Evolutionary conservation across 2,797 vertebrate genomes (phyloP), one percentile per base, ranked within the genome.

Genomic region (Nyctalus aviator): DNA sequence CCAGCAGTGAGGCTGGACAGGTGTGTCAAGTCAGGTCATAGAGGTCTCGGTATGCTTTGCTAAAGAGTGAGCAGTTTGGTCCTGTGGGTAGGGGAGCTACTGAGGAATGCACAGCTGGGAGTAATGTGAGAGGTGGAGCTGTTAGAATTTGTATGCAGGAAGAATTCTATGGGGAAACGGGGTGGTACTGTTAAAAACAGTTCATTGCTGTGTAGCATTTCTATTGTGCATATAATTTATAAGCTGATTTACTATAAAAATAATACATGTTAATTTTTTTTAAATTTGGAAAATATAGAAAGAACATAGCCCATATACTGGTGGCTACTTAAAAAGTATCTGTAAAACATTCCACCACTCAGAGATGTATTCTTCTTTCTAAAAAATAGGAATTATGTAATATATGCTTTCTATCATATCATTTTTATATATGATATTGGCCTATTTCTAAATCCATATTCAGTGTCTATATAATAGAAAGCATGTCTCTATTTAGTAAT

Each of bases 391-490:
- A 92, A 82, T 62, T 44, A 18, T 50, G 53, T 92, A 20, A 8
- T 75, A 46, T 79, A 37, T 76, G 21, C 11, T 88, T 84, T 89
- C 44, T 69, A 10, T 91, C 75, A 69, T 46, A 41, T 48, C 41
- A 11, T 87, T 83, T 95, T 48, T 78, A 72, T 23, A 37, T 35
- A 81, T 27, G 6, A 66, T 90, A 30, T 35, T 94, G 91, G 11
- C 35, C 71, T 94, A 87, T 88, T 92, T 77, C 88, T 92, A 90
- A 94, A 93, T 85, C 18, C 14, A 23, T 84, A n/a, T 86, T 72
- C 12, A 46, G 21, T 57, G 7, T 95, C 44, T n/a, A 46, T 46
- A 12, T 90, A 90, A 84, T 73, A 78, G 53, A 66, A 94, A 79
- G 35, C 68, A 59, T 75, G 15, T 92, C 83, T 92, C 78, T 90